Evolutionary conservation across 2,113 vertebrate species (phyloP), one percentile per base, ranked within the genome.

Genomic region (Pholis gunnellus): DNA sequence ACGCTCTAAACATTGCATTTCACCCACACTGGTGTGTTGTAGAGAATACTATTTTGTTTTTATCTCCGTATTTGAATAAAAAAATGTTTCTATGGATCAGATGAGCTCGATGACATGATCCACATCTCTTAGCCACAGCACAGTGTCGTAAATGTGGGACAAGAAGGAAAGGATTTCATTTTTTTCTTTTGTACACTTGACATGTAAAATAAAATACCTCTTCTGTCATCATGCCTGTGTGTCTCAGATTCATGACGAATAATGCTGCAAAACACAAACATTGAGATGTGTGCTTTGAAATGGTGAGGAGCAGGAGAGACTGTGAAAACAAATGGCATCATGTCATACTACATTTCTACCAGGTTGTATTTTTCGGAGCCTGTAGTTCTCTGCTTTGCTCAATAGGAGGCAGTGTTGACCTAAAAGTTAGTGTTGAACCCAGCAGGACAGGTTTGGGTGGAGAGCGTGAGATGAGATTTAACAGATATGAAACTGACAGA

Each of bases 391-490:
- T 46, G 14, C 17, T 29, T 36, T 50, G 4, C 1, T 22, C 79
- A 68, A 13, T 10, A 60, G 79, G 48, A 22, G 38, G 50, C 69
- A 80, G 78, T 66, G 46, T 48, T 57, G 48, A n/a, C 22, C 48
- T 57, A 27, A 9, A 65, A 34, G 48, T 31, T 11, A 27, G 17
- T 52, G n/a, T 42, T 31, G 17, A 59, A n/a, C 15, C 15, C 22
- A 17, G 15, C n/a, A 29, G 20, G 27, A 34, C 10, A 22, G 25
- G 27, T 74, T n/a, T 14, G n/a, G 36, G 9, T 29, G 9, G 15
- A n/a, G 7, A 27, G 9, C 20, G 36, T 46, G 15, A 67, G 64
- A 22, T 7, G 13, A n/a, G 52, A 56, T 25, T 25, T 56, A 25
- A 6, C 9, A 25, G 25, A 25, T 25, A 56, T 25, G 52, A 56